phyloP scores from a whole-genome alignment of 23 tunicate species.

The Styela plicata region DNA sequence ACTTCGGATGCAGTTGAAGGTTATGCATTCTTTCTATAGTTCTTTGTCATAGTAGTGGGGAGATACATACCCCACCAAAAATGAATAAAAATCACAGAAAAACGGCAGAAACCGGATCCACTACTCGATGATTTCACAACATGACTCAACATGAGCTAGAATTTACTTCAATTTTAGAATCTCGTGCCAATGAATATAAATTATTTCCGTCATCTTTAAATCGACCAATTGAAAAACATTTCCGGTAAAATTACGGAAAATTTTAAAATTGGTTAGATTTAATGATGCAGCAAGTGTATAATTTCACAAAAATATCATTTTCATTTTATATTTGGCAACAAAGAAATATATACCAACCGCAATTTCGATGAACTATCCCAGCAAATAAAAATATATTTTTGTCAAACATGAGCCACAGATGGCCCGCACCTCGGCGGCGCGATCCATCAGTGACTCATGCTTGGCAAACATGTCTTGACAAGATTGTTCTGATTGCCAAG shows the following conservation, averaged over 20 bases:
- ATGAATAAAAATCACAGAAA: not conserved
- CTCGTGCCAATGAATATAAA: not conserved
- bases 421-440: not conserved
- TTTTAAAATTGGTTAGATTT: not conserved
- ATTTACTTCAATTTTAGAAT: not conserved
- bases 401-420: not conserved
- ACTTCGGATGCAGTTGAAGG: no score
- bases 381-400: no score
- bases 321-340: not conserved
- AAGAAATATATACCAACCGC: no score
- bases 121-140: not conserved
- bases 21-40: no score
- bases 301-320: not conserved
- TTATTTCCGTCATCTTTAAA: not conserved
- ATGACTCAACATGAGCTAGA: not conserved
- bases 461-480: not conserved
- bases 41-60: no score
- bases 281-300: not conserved
- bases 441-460: not conserved
- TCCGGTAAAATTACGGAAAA: not conserved
- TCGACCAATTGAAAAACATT: not conserved
- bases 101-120: not conserved
- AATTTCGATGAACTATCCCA: no score
- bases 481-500: not conserved
- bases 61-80: no score